Percentiles rank a stretch among this genome's conserved stretches.
Conservation (phyloP, 2,888 invertebrate genomes). For the Dorcus parallelipipedus region DNA sequence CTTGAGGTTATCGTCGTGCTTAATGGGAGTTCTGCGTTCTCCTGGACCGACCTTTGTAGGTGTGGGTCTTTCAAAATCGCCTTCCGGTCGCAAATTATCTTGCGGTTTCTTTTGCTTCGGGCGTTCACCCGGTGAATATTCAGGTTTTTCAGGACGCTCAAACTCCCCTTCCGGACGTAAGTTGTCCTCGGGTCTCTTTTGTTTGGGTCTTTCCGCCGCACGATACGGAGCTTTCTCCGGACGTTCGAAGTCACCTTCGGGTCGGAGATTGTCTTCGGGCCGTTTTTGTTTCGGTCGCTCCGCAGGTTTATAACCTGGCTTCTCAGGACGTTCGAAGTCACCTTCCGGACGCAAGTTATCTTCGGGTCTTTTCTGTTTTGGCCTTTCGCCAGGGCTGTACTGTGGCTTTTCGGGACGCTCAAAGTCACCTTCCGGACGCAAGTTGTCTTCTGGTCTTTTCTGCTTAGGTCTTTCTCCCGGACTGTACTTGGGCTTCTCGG, state of each 20-base stretch:
- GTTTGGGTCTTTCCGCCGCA: slow-evolving; percentile 48
- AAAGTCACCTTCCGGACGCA: slow-evolving; percentile 58
- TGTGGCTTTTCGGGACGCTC: slow-evolving; percentile 33
- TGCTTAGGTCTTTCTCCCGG: slow-evolving; percentile 48
- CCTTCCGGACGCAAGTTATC: slow-evolving; percentile 59
- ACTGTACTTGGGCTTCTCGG: slow-evolving; percentile 41
- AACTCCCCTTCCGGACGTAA: slow-evolving; percentile 58
- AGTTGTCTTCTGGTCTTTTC: slow-evolving; percentile 49
- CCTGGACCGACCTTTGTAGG: slow-evolving; percentile 34
- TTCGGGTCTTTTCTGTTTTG: slow-evolving; percentile 53
- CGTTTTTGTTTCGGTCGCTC: slow-evolving; percentile 48
- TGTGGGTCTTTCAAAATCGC: slow-evolving; percentile 44
- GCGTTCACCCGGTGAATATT: slow-evolving; percentile 45
- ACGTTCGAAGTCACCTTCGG: slow-evolving; percentile 56
- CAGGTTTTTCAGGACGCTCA: slow-evolving; percentile 49
- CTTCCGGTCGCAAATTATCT: slow-evolving; percentile 58
- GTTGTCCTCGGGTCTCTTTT: slow-evolving; percentile 56
- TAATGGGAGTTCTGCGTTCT: slow-evolving; percentile 43
- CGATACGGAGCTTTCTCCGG: slow-evolving; percentile 35
- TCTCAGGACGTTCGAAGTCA: slow-evolving; percentile 53
- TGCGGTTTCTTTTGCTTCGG: slow-evolving; percentile 53
- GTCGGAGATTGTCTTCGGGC: slow-evolving; percentile 50
- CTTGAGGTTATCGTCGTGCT: slow-evolving; percentile 54
- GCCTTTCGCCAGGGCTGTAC: slow-evolving; percentile 47
- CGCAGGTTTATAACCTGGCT: slow-evolving; percentile 42